Evolutionary conservation across 1,140 invertebrate genomes (phyloP).

Genomic region (Eupeodes corollae): DNA sequence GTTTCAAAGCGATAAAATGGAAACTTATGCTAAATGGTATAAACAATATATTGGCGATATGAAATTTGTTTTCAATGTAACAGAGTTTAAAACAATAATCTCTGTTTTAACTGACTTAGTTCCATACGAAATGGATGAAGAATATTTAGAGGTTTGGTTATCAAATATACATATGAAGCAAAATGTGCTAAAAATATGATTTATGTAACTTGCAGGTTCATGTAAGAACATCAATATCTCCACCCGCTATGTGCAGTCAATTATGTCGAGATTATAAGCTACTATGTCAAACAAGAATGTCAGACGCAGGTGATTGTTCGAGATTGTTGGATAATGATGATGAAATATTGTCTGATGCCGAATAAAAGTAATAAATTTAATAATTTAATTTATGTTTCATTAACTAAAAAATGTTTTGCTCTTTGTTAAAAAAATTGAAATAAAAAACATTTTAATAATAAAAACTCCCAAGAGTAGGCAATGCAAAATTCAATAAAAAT

Average conservation of each 20-base stretch:
- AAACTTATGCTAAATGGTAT: conserved; percentile 32
- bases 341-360: conserved; percentile 6
- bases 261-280: conserved; percentile 27
- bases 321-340: background rate
- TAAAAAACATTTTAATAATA: no score
- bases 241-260: conserved; percentile 19
- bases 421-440: no score
- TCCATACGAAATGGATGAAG: conserved; percentile 19
- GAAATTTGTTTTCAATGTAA: conserved; percentile 18
- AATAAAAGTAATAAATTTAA: no score
- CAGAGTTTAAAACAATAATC: conserved; percentile 20
- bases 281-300: conserved; percentile 20
- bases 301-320: background rate
- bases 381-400: no score
- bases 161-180: background rate
- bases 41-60: conserved; percentile 32
- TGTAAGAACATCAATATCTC: conserved; percentile 24
- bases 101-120: conserved; percentile 20
- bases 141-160: conserved; percentile 22
- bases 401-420: no score
- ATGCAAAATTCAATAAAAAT: no score
- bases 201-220: conserved; percentile 23
- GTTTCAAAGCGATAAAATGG: conserved; percentile 21
- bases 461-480: no score
- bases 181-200: background rate